These are phyloP conservation scores for Hydrotaea diabolus DNA, from an alignment of 2,888 invertebrate species.

Conservation along the genomic window DNA sequence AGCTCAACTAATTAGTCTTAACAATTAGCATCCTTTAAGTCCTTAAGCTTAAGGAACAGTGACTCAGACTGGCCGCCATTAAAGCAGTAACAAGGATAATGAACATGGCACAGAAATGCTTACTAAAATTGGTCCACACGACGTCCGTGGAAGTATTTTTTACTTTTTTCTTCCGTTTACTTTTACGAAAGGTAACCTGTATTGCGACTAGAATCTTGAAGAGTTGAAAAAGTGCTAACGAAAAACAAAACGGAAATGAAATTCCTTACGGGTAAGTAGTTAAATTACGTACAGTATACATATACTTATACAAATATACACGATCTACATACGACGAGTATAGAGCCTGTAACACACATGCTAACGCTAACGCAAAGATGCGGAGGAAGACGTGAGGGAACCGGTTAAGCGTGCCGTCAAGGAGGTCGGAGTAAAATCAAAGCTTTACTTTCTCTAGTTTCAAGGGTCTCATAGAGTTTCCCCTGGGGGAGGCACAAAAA, in stretches of 20 bases:
- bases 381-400: not conserved
- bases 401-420: not conserved
- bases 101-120: not conserved
- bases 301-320: not conserved
- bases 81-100: not conserved
- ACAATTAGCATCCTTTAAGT: slow-evolving; percentile 63
- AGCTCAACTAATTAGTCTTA: slow-evolving; percentile 62
- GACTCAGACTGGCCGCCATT: slow-evolving; percentile 28
- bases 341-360: too few species aligned
- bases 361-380: too few species aligned
- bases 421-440: slow-evolving; percentile 45
- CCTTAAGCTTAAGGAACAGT: slow-evolving; percentile 44
- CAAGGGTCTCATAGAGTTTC: not conserved
- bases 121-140: not conserved
- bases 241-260: slow-evolving; percentile 14
- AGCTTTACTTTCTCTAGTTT: slow-evolving; percentile 38
- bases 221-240: slow-evolving; percentile 35
- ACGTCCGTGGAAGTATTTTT: not conserved
- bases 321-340: too few species aligned
- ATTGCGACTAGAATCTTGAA: slow-evolving; percentile 19
- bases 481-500: not conserved
- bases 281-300: slow-evolving; percentile 43
- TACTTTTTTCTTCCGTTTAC: not conserved
- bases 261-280: too few species aligned
- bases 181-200: too few species aligned